Base-by-base conservation (phyloP, 2,888 invertebrate genomes). In the Ecdyonurus torrentis region DNA sequence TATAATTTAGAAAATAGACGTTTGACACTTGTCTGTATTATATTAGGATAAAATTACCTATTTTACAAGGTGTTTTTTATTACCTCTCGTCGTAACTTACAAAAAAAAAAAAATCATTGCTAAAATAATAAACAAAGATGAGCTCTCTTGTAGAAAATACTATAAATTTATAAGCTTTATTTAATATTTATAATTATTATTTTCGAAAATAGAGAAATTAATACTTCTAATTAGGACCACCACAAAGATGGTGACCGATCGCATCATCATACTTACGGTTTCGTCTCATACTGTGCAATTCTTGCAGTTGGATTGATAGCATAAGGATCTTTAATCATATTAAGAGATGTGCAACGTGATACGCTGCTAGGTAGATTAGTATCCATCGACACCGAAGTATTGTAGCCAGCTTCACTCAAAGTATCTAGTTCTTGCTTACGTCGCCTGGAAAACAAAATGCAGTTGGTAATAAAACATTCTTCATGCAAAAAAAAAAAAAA, bases 361-460 rank as follows among this genome's bases (percentile, higher is more conserved):
- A 90, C 89, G 64, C 89, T 85, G 75, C 89, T 89, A 74, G 89
- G 89, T 68, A 92, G 80, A 63, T 91, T 90, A 65, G 92, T 92
- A 76, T 92, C 92, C 65, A 87, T 85, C 59, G 91, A 90, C 64
- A 90, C 84, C 18, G 76, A 77, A 22, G 77, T 77, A 25, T 74
- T 74, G 68, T 73, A 75, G 22, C 79, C 68, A 75, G 75, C 75
- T 78, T 88, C 83, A 70, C 91, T 85, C 66, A 85, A 83, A 55
- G 71, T 72, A 65, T 72, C 74, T 65, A 55, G 22, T n/a, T 55
- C 55, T 20, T 55, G 55, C 20, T 55, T n/a, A 22, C 55, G 55
- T n/a, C 55, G 55, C 55, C 55, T n/a, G 19, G 19, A 55, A 55
- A 7, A 55, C n/a, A n/a, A n/a, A n/a, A n/a, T n/a, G n/a, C n/a